Conservation (phyloP, 2,888 invertebrate genomes). For the Drosophila acutilabella region DNA sequence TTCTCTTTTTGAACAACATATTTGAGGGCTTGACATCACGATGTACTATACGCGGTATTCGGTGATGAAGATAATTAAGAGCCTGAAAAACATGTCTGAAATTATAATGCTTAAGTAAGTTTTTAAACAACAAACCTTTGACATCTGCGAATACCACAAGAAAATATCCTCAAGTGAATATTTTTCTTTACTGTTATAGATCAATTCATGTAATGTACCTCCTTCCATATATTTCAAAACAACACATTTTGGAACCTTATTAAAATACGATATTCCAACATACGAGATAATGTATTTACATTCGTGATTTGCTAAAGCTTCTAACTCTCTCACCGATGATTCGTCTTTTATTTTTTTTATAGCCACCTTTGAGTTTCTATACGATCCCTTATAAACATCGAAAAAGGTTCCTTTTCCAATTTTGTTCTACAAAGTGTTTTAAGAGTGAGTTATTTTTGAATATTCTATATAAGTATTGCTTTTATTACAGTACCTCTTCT, state of each 20-base stretch:
- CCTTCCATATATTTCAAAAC: constrained; percentile 13
- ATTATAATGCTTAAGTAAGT: background rate
- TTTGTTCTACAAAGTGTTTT: background rate
- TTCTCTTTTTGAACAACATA: background rate
- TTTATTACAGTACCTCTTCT: background rate
- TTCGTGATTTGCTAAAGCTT: too few species aligned
- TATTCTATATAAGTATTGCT: too few species aligned
- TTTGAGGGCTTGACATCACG: constrained; percentile 1
- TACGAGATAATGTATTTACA: background rate
- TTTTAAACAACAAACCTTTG: background rate
- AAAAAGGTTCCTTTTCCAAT: background rate
- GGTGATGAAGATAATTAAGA: background rate
- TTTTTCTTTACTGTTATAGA: background rate
- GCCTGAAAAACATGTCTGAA: background rate
- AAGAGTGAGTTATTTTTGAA: too few species aligned
- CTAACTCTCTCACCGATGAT: background rate
- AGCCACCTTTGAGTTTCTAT: background rate
- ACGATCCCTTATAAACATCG: background rate
- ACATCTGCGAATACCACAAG: background rate
- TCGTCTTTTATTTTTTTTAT: background rate
- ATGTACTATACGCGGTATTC: background rate
- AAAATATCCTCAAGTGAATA: background rate
- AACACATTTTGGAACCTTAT: background rate
- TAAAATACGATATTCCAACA: background rate
- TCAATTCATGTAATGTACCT: background rate